Conservation (phyloP, 2,113 vertebrate genomes). For the Bothrops jararaca region DNA sequence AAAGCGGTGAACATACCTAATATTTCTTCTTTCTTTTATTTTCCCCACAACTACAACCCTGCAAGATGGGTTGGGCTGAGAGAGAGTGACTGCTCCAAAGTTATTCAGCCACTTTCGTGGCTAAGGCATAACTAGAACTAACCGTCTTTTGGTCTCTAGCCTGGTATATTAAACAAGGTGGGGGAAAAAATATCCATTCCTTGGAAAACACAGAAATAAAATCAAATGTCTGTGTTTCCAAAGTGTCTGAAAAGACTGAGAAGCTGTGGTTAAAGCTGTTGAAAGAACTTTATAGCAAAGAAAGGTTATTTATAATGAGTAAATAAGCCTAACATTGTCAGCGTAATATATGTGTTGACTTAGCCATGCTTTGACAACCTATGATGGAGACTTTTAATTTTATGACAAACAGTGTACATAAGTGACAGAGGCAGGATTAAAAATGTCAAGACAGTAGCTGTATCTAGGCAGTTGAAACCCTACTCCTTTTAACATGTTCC, state of each 20-base stretch:
- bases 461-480: not conserved
- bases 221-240: not conserved
- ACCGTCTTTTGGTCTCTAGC: not conserved
- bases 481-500: not conserved
- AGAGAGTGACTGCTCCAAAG: not conserved
- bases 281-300: not conserved
- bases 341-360: not conserved
- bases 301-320: not conserved
- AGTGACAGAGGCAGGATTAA: not conserved
- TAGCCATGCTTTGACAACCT: not conserved
- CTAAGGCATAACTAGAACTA: not conserved
- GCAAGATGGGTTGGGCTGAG: not conserved
- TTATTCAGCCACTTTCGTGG: not conserved
- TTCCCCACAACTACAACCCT: not conserved
- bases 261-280: not conserved
- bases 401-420: not conserved
- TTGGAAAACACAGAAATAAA: not conserved
- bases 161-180: no score
- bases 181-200: not conserved
- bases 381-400: not conserved
- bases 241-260: not conserved
- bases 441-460: not conserved
- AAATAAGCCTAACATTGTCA: not conserved
- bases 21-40: not conserved
- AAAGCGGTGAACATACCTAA: not conserved